Percentiles rank a stretch among this genome's conserved stretches.
Conservation (phyloP, 2,797 vertebrate species). For the Danio albolineatus region DNA sequence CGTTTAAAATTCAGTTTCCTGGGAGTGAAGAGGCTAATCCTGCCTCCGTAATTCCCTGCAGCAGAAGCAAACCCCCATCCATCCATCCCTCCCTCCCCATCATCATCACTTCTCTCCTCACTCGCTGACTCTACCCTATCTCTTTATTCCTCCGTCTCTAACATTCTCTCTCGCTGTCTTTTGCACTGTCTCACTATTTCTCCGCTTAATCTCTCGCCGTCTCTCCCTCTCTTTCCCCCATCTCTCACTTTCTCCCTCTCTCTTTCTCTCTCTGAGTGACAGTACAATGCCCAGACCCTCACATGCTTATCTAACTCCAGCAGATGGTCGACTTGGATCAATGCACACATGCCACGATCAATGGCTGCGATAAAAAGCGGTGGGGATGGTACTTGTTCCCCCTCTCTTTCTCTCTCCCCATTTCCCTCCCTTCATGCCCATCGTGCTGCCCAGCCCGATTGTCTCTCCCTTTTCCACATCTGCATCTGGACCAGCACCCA, state of each 20-base stretch:
- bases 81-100: constrained; percentile 56
- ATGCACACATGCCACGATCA: constrained; percentile 99
- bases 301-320: constrained; percentile 99
- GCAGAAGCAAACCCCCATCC: constrained; percentile 95
- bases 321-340: constrained; percentile 99
- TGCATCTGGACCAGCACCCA: constrained; percentile 80
- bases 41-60: constrained; percentile 99
- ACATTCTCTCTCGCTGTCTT: constrained; percentile 59
- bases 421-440: constrained; percentile 78
- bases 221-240: constrained; percentile 72
- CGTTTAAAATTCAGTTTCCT: constrained; percentile 99
- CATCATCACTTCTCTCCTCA: constrained; percentile 56
- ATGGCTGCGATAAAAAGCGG: constrained; percentile 99
- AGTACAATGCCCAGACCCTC: constrained; percentile 99
- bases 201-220: constrained; percentile 74
- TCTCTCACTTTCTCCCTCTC: constrained; percentile 74
- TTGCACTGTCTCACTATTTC: constrained; percentile 55
- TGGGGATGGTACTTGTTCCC: constrained; percentile 95
- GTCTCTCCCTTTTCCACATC: constrained; percentile 77
- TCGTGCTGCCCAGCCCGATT: constrained; percentile 79
- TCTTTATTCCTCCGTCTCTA: constrained; percentile 62
- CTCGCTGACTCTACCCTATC: constrained; percentile 86
- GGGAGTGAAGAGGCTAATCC: constrained; percentile 99
- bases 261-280: constrained; percentile 93
- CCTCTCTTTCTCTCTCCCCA: constrained; percentile 74